These are phyloP conservation scores for Lumbricus terrestris DNA, from an alignment of 2,888 invertebrate species.

Conservation along the genomic window DNA sequence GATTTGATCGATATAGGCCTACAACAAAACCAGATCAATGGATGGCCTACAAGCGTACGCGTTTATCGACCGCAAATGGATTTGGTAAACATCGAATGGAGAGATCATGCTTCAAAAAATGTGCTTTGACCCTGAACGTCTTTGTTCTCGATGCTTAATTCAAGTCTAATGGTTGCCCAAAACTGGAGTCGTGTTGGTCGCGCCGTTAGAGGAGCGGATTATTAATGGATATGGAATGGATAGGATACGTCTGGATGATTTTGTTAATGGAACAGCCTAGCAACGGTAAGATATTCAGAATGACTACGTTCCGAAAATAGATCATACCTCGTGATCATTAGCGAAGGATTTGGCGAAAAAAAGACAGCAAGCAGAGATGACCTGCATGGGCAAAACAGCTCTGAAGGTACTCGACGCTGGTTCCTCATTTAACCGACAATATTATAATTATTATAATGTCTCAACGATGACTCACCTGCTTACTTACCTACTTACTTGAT, in stretches of 20 bases:
- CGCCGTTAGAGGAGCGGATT: background rate
- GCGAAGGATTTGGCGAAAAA: background rate
- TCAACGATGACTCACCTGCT: no score
- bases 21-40: background rate
- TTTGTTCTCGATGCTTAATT: background rate
- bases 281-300: background rate
- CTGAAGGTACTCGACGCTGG: background rate
- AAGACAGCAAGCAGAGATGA: background rate
- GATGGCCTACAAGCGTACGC: background rate
- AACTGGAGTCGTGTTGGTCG: background rate
- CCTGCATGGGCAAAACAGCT: no score
- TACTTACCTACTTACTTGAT: no score
- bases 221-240: background rate
- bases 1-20: background rate
- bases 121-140: background rate
- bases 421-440: no score
- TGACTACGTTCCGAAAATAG: background rate
- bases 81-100: background rate
- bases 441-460: no score
- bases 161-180: background rate
- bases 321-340: no score
- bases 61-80: background rate
- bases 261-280: background rate
- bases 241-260: background rate
- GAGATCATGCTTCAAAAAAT: background rate